A percentile compares a stretch with the other conserved stretches of the same genome.
Evolutionary conservation across 2,113 vertebrate species (phyloP).

Genomic region (Argyrosomus japonicus): DNA sequence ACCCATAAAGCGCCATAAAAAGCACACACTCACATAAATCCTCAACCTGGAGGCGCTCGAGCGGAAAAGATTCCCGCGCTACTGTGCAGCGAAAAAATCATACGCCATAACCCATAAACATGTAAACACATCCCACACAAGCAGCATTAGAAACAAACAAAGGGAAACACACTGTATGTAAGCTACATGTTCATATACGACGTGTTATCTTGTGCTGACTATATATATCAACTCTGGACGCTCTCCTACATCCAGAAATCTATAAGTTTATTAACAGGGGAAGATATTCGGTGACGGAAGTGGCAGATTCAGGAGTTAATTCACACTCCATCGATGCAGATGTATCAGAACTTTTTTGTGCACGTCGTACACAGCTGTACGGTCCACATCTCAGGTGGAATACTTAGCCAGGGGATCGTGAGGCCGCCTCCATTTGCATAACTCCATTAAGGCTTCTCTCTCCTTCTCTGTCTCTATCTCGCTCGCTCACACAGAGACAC

Average conservation of each 20-base stretch:
- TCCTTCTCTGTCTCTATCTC: slow-evolving; percentile 35
- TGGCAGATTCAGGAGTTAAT: slow-evolving; percentile 48
- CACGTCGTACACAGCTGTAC: slow-evolving; percentile 69
- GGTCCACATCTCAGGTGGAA: slow-evolving; percentile 67
- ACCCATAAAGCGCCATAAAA: slow-evolving; percentile 54
- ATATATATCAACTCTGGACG: slow-evolving; percentile 13
- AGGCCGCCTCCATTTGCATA: slow-evolving; percentile 77
- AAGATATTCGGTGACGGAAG: slow-evolving; percentile 32
- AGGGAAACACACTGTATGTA: slow-evolving; percentile 5
- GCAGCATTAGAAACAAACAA: slow-evolving; percentile 49
- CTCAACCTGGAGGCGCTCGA: slow-evolving; percentile 50
- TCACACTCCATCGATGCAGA: slow-evolving; percentile 54
- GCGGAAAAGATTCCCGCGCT: slow-evolving; percentile 15
- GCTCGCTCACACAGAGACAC: slow-evolving; percentile 69
- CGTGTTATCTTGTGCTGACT: slow-evolving; percentile 2
- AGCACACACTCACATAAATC: slow-evolving; percentile 56
- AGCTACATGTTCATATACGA: neutral
- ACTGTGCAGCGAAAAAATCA: slow-evolving; percentile 25
- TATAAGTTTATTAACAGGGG: slow-evolving; percentile 44
- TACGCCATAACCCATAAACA: slow-evolving; percentile 60
- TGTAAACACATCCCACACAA: slow-evolving; percentile 70
- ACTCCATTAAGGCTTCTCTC: slow-evolving; percentile 75
- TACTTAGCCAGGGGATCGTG: slow-evolving; percentile 77
- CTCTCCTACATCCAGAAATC: slow-evolving; percentile 40
- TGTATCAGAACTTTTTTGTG: slow-evolving; percentile 51